Percentiles rank a stretch among this genome's conserved stretches.
Conservation (phyloP, 2,113 vertebrate species). For the Sminthopsis crassicaudata region DNA sequence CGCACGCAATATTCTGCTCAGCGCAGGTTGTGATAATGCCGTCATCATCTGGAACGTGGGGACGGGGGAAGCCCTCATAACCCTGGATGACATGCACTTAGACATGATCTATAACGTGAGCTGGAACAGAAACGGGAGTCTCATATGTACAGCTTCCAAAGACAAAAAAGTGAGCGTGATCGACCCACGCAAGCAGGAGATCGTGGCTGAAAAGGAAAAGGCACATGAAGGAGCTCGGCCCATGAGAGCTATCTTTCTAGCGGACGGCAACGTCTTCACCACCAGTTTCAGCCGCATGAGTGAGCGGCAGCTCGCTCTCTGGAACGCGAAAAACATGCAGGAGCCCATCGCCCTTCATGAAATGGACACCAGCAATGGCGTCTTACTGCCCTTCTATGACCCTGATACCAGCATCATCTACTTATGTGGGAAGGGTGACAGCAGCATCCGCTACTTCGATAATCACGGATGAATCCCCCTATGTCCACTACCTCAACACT, state of each 20-base stretch:
- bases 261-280: slow-evolving; percentile 94
- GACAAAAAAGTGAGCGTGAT: slow-evolving; percentile 96
- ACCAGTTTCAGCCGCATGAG: slow-evolving; percentile 99
- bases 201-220: slow-evolving; percentile 95
- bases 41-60: slow-evolving; percentile 98
- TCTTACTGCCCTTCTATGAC: slow-evolving; percentile 96
- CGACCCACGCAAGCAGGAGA: slow-evolving; percentile 92
- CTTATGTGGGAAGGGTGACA: slow-evolving; percentile 98
- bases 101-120: slow-evolving; percentile 95
- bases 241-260: slow-evolving; percentile 96
- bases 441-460: slow-evolving; percentile 99
- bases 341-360: slow-evolving; percentile 94
- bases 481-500: slow-evolving; percentile 97
- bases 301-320: slow-evolving; percentile 95
- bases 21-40: slow-evolving; percentile 95
- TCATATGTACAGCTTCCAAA: slow-evolving; percentile 97
- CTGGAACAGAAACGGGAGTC: slow-evolving; percentile 96
- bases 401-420: slow-evolving; percentile 96
- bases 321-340: slow-evolving; percentile 94
- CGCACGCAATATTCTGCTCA: slow-evolving; percentile 95
- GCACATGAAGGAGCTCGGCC: slow-evolving; percentile 96
- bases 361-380: slow-evolving; percentile 98
- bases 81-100: slow-evolving; percentile 94
- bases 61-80: slow-evolving; percentile 93
- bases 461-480: slow-evolving; percentile 96